A percentile compares a stretch with the other conserved stretches of the same genome.
These are phyloP conservation scores for Lamproptera curius DNA, from an alignment of 2,888 invertebrate species.

Conservation along the genomic window DNA sequence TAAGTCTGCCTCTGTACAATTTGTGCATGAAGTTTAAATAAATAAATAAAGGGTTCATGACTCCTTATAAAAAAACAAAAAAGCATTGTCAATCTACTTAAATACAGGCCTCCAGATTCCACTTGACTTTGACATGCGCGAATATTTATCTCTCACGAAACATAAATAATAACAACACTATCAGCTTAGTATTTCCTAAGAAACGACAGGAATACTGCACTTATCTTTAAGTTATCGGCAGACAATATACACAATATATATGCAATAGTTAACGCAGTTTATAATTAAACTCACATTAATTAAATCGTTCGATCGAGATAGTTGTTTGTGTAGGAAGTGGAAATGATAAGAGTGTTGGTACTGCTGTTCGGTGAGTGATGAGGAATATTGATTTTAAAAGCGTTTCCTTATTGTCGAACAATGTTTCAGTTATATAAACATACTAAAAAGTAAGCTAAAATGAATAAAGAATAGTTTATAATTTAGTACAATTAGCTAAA, in stretches of 20 bases:
- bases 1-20: too few species aligned
- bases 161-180: not conserved
- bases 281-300: slow-evolving; percentile 2
- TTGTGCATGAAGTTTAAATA: too few species aligned
- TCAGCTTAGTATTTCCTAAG: not conserved
- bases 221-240: slow-evolving; percentile 3
- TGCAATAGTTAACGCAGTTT: too few species aligned
- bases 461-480: not conserved
- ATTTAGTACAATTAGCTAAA: not conserved
- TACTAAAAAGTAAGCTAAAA: not conserved
- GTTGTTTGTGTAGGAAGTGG: not conserved
- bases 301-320: not conserved
- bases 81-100: too few species aligned
- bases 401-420: not conserved
- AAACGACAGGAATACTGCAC: not conserved
- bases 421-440: not conserved
- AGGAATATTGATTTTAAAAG: too few species aligned
- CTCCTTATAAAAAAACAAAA: too few species aligned
- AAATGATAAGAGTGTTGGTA: slow-evolving; percentile 6
- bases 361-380: slow-evolving; percentile 16
- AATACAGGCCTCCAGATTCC: too few species aligned
- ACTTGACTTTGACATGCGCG: too few species aligned
- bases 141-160: too few species aligned
- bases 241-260: too few species aligned
- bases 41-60: too few species aligned